Conservation (phyloP, 1,140 invertebrate species). For the Theocolax elegans region DNA sequence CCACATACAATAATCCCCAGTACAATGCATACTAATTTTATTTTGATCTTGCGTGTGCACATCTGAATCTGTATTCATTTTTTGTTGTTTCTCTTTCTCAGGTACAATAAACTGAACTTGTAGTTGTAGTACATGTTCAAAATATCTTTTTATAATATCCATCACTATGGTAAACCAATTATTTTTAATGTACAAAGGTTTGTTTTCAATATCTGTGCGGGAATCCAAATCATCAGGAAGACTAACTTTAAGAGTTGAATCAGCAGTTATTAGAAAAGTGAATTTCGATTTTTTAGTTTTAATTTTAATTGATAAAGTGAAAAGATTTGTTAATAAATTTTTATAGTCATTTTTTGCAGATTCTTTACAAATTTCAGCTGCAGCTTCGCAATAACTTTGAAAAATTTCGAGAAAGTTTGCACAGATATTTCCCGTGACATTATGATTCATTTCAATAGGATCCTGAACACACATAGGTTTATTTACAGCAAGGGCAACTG, state of each 20-base stretch:
- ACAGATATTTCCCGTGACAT: slow-evolving; percentile 61
- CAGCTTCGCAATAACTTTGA: slow-evolving; percentile 46
- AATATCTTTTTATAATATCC: slow-evolving; percentile 50
- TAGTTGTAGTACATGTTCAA: slow-evolving; percentile 55
- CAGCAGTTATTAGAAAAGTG: slow-evolving; percentile 4
- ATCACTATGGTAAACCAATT: slow-evolving; percentile 49
- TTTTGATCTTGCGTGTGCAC: slow-evolving; percentile 53
- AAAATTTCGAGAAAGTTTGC: slow-evolving; percentile 43
- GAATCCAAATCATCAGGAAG: slow-evolving; percentile 44
- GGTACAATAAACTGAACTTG: slow-evolving; percentile 42
- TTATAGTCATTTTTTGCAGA: slow-evolving; percentile 39
- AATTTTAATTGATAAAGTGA: slow-evolving; percentile 32
- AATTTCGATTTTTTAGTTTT: not conserved
- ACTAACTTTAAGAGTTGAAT: slow-evolving; percentile 40
- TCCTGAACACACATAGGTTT: slow-evolving; percentile 72
- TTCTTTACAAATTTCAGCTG: slow-evolving; percentile 45
- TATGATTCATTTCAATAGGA: slow-evolving; percentile 72
- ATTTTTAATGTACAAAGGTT: slow-evolving; percentile 34
- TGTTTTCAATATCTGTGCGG: slow-evolving; percentile 35
- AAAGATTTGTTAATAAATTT: slow-evolving; percentile 49
- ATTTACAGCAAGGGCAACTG: slow-evolving; percentile 53
- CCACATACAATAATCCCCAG: slow-evolving; percentile 51
- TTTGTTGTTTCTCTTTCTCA: slow-evolving; percentile 55
- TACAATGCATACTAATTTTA: slow-evolving; percentile 47
- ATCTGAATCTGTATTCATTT: slow-evolving; percentile 52